Base-by-base conservation (phyloP, 2,797 vertebrate genomes). In the Pseudochirops corinnae region DNA sequence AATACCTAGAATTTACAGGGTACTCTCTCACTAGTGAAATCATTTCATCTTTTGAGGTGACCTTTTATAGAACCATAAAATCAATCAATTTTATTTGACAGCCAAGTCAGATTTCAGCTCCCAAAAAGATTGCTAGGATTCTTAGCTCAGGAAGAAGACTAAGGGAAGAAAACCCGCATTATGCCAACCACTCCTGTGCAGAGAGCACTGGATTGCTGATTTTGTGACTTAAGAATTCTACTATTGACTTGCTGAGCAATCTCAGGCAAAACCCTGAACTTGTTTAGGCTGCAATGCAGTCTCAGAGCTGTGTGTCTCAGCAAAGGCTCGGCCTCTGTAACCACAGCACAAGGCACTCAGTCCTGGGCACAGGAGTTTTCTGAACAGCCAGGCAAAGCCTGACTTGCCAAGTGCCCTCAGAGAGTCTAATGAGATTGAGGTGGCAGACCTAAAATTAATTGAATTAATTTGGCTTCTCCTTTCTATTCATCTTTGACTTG, bases 11-110 rank as follows among this genome's bases (percentile, higher is more conserved):
- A 50, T 87, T 87, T 87, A 87, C 21, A 1, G 95, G 94, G 58
- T 92, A 53, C 28, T 91, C 53, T 62, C 95, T 95, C 39, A 58
- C 62, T n/a, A 96, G 82, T 96, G 94, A 96, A 95, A 97, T 93
- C 55, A 0, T 95, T 96, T 96, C 95, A 97, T 96, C 96, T 96
- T 97, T 96, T 93, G 90, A 96, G 93, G 95, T 94, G 93, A 97
- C 98, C 97, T 98, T 82, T 98, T 97, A 92, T 56, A 90, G 92
- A 96, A 95, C 96, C 96, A 96, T 96, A 97, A 97, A 97, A 97
- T 97, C 97, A 96, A 96, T 97, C 97, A 94, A 57, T 97, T 97
- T 98, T 97, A 96, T 97, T 97, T 96, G 96, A 97, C 97, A 97
- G 74, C 96, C 94, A 96, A 94, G 94, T 97, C 95, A 98, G 97